Evolutionary conservation across 2,113 vertebrate genomes (phyloP), one percentile per base, ranked within the genome.

Genomic region (Boulengeromyrus knoepffleri): DNA sequence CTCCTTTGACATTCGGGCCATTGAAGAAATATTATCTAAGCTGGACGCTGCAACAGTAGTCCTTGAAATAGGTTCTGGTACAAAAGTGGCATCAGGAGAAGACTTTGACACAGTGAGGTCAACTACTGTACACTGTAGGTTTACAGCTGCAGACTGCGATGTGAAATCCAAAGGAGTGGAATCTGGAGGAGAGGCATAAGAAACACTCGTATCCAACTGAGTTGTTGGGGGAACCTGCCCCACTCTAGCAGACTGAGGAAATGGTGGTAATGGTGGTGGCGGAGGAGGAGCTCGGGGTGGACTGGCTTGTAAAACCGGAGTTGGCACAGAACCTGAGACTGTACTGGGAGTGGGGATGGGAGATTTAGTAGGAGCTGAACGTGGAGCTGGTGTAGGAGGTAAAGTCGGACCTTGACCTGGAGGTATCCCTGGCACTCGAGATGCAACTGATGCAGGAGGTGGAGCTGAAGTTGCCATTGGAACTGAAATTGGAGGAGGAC

Each of bases 291-390:
- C 39, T 17, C 24, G 66, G 31, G 66, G 66, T 87, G 36, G 74
- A 77, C 31, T 80, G 36, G 77, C 21, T 58, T 89, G 45, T 47
- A 36, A 5, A 56, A 56, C 15, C 0, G n/a, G 47, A 1, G 21
- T 24, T 89, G 47, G 31, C 50, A 77, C 49, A 42, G 88, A 27
- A 56, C 31, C 50, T 39, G 74, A 66, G 39, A 45, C 7, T 58
- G 36, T 21, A 66, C 36, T 45, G 36, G 13, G 17, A 84, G 70
- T 45, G 17, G 74, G 31, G 52, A 42, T 56, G 70, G 88, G 58
- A 27, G 96, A 95, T 90, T 95, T 66, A 17, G 90, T 91, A 90
- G 92, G 86, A 31, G 93, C 6, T 31, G 96, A 94, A 74, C 58
- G 13, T 83, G 46, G 70, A 89, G 47, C 36, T 56, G 31, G 31